phyloP scores from a whole-genome alignment of 2,888 invertebrate species.

The Xylota sylvarum region DNA sequence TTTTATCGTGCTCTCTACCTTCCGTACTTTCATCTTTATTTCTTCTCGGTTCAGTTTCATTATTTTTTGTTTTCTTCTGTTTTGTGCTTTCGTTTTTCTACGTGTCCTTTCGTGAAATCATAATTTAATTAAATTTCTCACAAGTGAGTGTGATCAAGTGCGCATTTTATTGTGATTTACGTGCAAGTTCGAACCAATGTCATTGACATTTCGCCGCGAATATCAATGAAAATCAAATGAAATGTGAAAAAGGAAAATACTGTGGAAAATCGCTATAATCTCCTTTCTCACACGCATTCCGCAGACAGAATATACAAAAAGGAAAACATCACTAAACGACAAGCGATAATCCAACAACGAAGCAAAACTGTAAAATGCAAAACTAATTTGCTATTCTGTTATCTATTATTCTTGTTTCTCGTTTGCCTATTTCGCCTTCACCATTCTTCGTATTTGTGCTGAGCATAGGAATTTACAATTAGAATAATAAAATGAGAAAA shows the following conservation, averaged over 20 bases:
- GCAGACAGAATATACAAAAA: not conserved
- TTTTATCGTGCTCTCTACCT: constrained; percentile 49
- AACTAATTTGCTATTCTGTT: constrained; percentile 58
- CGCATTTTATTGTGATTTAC: constrained; percentile 9
- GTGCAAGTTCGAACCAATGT: constrained; percentile 41
- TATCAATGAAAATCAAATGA: constrained; percentile 49
- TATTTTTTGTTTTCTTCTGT: constrained; percentile 22
- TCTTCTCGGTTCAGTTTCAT: constrained; percentile 32
- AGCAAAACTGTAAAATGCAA: constrained; percentile 57
- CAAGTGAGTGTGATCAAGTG: constrained; percentile 22
- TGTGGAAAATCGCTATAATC: constrained; percentile 37
- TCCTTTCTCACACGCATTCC: constrained; percentile 8
- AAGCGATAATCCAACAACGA: constrained; percentile 57
- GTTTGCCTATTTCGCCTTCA: constrained; percentile 22
- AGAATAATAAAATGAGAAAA: constrained; percentile 30
- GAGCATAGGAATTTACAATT: constrained; percentile 40
- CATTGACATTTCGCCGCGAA: constrained; percentile 57
- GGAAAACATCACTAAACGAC: constrained; percentile 11
- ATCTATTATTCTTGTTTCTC: constrained; percentile 62
- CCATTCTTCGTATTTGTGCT: not conserved
- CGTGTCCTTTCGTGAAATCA: constrained; percentile 33
- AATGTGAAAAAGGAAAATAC: constrained; percentile 29
- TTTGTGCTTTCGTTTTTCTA: constrained; percentile 16
- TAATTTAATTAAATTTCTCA: constrained; percentile 15
- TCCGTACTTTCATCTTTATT: constrained; percentile 52